These are phyloP conservation scores for Lasius platythorax DNA, from an alignment of 2,888 invertebrate genomes.

Conservation along the genomic window DNA sequence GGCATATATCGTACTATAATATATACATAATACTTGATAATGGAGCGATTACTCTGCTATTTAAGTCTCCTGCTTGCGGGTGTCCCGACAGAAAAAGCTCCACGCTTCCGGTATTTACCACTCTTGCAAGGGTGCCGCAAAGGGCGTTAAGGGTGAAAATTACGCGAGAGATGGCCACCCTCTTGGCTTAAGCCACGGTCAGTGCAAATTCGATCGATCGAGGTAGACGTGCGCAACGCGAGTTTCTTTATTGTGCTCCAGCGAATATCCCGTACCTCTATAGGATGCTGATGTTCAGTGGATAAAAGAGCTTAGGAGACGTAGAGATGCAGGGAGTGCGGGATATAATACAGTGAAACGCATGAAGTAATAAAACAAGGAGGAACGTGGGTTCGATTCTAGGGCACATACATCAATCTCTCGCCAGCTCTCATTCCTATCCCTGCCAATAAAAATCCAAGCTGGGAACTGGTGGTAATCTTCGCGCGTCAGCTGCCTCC, in stretches of 20 bases:
- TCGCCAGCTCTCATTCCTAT: conserved; percentile 55
- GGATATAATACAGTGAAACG: conserved; percentile 7
- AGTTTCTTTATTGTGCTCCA: conserved; percentile 41
- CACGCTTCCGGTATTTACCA: conserved; percentile 51
- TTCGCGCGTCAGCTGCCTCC: conserved; percentile 57
- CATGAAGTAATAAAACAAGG: conserved; percentile 16
- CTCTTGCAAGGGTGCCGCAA: conserved; percentile 5
- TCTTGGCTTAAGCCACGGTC: conserved; percentile 35
- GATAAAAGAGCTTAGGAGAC: conserved; percentile 4
- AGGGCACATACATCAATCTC: conserved; percentile 60
- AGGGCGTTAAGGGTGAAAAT: conserved; percentile 52
- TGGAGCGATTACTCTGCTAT: conserved; percentile 16
- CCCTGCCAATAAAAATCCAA: conserved; percentile 63
- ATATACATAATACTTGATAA: conserved; percentile 13
- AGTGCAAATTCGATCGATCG: conserved; percentile 50
- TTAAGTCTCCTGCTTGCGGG: neutral
- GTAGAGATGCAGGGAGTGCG: neutral
- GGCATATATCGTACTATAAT: neutral
- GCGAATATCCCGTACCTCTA: conserved; percentile 31
- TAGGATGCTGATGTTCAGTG: conserved; percentile 25
- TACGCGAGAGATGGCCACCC: conserved; percentile 42
- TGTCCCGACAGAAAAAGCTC: conserved; percentile 36
- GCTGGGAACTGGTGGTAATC: conserved; percentile 60
- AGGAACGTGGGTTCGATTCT: conserved; percentile 5
- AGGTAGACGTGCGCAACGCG: conserved; percentile 19